Evolutionary conservation across 2,797 vertebrate species (phyloP).

Genomic region (Erithacus rubecula): DNA sequence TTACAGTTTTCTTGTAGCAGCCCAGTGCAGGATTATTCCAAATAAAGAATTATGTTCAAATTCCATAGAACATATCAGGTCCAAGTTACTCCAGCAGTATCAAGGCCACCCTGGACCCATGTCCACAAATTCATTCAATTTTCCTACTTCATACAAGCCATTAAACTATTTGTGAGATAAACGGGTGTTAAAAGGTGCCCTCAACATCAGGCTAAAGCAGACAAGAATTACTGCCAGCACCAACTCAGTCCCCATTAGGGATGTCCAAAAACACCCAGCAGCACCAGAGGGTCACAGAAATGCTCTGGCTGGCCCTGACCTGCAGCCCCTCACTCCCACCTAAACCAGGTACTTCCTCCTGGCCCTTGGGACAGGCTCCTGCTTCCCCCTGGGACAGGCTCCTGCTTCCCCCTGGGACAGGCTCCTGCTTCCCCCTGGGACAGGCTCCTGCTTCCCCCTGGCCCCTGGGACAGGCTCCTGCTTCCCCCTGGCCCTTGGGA

Average conservation of each 20-base stretch:
- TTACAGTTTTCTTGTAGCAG: fast-evolving
- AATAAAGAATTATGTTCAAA: not conserved
- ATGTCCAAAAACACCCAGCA: fast-evolving
- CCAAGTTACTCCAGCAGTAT: not conserved
- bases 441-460: not conserved
- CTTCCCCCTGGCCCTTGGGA: not conserved
- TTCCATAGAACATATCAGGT: not conserved
- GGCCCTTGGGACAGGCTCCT: not conserved
- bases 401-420: not conserved
- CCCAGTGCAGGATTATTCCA: not conserved
- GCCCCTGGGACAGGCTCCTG: not conserved
- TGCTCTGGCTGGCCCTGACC: fast-evolving
- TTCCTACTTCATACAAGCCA: not conserved
- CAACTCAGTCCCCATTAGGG: fast-evolving
- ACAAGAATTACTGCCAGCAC: not conserved
- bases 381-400: not conserved
- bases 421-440: not conserved
- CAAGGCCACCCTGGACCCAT: fast-evolving
- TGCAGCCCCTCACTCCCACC: not conserved
- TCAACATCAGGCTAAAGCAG: fast-evolving
- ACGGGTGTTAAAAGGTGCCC: fast-evolving
- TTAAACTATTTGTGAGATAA: not conserved
- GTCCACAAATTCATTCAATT: not conserved
- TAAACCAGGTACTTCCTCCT: not conserved
- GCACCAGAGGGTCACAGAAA: not conserved